Evolutionary conservation across 2,113 vertebrate species (phyloP).

Genomic region (Poecile atricapillus): DNA sequence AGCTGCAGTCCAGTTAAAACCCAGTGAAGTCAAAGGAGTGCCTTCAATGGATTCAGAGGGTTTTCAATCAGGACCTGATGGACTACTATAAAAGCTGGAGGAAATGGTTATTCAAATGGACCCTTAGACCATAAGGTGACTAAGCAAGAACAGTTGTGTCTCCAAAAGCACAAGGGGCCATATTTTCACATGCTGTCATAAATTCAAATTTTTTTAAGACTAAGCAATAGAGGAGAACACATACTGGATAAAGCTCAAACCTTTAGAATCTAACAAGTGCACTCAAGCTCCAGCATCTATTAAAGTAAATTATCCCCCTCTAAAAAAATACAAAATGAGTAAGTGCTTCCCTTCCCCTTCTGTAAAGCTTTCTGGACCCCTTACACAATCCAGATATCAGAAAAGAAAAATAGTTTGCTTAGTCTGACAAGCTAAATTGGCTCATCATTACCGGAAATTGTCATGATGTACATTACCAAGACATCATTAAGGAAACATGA

Average conservation of each 20-base stretch:
- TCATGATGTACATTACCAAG: slow-evolving; percentile 90
- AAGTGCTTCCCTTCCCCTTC: slow-evolving; percentile 71
- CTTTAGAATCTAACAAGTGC: slow-evolving; percentile 79
- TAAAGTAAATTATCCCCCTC: slow-evolving; percentile 67
- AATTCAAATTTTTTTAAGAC: slow-evolving; percentile 50
- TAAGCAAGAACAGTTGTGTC: slow-evolving; percentile 56
- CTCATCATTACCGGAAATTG: slow-evolving; percentile 72
- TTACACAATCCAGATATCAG: slow-evolving; percentile 62
- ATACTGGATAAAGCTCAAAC: slow-evolving; percentile 79
- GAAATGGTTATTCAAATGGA: slow-evolving; percentile 38
- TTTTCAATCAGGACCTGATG: neutral
- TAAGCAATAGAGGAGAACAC: slow-evolving; percentile 72
- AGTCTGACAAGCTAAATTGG: slow-evolving; percentile 57
- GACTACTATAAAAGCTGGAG: slow-evolving; percentile 41
- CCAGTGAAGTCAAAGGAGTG: slow-evolving; percentile 43
- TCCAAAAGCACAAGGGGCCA: slow-evolving; percentile 57
- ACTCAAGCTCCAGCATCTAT: slow-evolving; percentile 77
- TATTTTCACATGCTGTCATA: slow-evolving; percentile 51
- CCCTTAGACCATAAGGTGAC: slow-evolving; percentile 47
- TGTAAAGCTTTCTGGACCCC: slow-evolving; percentile 71
- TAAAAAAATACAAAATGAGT: slow-evolving; percentile 72
- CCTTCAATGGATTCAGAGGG: slow-evolving; percentile 4
- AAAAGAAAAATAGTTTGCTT: slow-evolving; percentile 63
- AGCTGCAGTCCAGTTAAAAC: slow-evolving; percentile 43
- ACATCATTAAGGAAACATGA: slow-evolving; percentile 92